These are phyloP conservation scores for Drosophila borborema DNA, from an alignment of 2,888 invertebrate species.

Conservation along the genomic window DNA sequence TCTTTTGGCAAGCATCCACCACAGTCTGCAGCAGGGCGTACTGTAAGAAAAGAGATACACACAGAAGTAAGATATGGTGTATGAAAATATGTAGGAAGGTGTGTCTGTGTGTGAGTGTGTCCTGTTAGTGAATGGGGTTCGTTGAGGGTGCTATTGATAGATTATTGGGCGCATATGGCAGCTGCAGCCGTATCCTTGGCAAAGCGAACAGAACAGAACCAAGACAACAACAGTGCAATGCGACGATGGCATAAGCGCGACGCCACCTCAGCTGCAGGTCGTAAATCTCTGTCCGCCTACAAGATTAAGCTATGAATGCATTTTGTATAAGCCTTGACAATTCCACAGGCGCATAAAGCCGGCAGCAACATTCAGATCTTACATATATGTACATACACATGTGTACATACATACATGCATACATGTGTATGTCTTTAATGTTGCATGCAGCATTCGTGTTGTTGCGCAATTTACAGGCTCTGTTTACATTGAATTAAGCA, in stretches of 20 bases:
- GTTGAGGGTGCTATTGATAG: slow-evolving; percentile 56
- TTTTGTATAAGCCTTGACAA: slow-evolving; percentile 61
- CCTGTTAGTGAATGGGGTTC: slow-evolving; percentile 11
- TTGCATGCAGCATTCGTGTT: slow-evolving; percentile 10
- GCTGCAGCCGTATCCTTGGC: slow-evolving; percentile 42
- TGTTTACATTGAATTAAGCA: slow-evolving; percentile 31
- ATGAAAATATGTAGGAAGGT: slow-evolving; percentile 10
- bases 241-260: slow-evolving; percentile 13
- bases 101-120: slow-evolving; percentile 10
- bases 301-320: slow-evolving; percentile 61
- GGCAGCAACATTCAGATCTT: slow-evolving; percentile 28
- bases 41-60: slow-evolving; percentile 85
- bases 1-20: slow-evolving; percentile 97
- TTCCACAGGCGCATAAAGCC: slow-evolving; percentile 36
- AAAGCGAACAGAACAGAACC: slow-evolving; percentile 13
- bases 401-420: not conserved
- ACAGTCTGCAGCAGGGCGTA: slow-evolving; percentile 97
- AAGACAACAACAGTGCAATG: slow-evolving; percentile 26
- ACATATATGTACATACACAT: slow-evolving; percentile 8
- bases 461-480: not conserved
- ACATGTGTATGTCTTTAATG: slow-evolving; percentile 6
- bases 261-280: slow-evolving; percentile 33
- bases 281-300: slow-evolving; percentile 62
- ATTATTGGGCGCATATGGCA: slow-evolving; percentile 58
- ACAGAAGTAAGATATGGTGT: slow-evolving; percentile 38